A percentile compares a stretch with the other conserved stretches of the same genome.
Conservation (phyloP, 2,797 vertebrate species). For the Siniperca undulata region DNA sequence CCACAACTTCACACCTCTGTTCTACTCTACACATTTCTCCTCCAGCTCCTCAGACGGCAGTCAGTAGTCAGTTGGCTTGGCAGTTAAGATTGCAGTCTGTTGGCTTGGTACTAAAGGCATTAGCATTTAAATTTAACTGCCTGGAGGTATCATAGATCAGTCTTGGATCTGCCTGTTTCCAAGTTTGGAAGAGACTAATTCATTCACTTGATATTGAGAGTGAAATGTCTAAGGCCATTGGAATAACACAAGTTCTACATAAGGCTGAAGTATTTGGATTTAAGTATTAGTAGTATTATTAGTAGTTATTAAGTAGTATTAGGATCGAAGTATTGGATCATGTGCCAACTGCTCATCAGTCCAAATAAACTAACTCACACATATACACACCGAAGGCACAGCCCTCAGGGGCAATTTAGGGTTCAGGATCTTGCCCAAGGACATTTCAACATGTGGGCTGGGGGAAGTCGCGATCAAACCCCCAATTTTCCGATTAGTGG, state of each 20-base stretch:
- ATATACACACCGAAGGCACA: too few species aligned
- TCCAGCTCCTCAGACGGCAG: conserved; percentile 37
- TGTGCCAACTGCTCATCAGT: too few species aligned
- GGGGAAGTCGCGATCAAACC: too few species aligned
- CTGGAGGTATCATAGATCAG: conserved; percentile 70
- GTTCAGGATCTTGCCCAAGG: too few species aligned
- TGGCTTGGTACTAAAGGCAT: conserved; percentile 58
- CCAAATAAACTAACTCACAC: too few species aligned
- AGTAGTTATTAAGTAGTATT: too few species aligned
- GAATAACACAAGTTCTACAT: conserved; percentile 18
- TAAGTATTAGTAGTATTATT: too few species aligned
- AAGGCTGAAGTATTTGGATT: conserved; percentile 1
- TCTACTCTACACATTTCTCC: conserved; percentile 32
- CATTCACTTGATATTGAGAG: conserved; percentile 56
- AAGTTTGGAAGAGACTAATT: conserved; percentile 49
- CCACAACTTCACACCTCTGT: conserved; percentile 30
- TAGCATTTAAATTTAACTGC: conserved; percentile 78
- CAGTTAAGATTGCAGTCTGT: conserved; percentile 64
- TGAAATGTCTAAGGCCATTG: conserved; percentile 35
- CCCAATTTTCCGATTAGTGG: too few species aligned
- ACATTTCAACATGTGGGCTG: too few species aligned
- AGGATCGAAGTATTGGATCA: too few species aligned
- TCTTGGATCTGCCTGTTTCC: conserved; percentile 58
- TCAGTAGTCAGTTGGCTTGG: conserved; percentile 48
- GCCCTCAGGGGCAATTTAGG: too few species aligned